Evolutionary conservation across 2,113 vertebrate genomes (phyloP).

Genomic region (Tupaia tana): DNA sequence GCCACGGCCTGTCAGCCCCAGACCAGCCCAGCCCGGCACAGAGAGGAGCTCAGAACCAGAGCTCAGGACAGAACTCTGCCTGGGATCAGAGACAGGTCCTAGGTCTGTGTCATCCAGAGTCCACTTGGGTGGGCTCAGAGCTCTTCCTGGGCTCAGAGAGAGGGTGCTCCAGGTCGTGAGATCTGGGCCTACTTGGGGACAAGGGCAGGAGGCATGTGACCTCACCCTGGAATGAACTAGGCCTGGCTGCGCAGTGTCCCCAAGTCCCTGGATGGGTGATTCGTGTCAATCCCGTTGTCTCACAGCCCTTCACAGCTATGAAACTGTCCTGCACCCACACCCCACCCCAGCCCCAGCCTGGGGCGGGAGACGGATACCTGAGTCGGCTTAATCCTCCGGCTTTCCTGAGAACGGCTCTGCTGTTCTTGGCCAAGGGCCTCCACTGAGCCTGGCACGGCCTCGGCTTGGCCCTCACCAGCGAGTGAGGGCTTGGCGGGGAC

Average conservation of each 20-base stretch:
- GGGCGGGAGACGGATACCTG: slow-evolving; percentile 44
- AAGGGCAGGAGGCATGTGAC: neutral
- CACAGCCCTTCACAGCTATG: neutral
- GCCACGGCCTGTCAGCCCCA: accelerated
- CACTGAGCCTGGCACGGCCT: slow-evolving; percentile 77
- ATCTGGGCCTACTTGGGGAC: neutral
- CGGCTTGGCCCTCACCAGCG: slow-evolving; percentile 51
- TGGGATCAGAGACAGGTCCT: neutral
- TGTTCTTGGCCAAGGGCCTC: slow-evolving; percentile 76
- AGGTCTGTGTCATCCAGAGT: neutral
- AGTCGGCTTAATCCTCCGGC: slow-evolving; percentile 74
- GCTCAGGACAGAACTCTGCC: neutral
- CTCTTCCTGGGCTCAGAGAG: neutral
- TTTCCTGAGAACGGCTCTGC: slow-evolving; percentile 79
- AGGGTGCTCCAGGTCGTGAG: neutral
- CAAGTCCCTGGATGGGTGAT: neutral
- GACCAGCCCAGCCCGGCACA: accelerated
- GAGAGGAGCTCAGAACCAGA: neutral
- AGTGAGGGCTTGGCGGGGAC: slow-evolving; percentile 65
- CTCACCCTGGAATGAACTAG: neutral
- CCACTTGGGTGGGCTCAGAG: neutral
- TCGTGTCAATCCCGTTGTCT: neutral
- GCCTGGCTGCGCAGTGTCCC: neutral
- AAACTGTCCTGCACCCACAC: neutral
- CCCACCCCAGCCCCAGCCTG: neutral